Percentiles rank a stretch among this genome's conserved stretches.
phyloP scores from a whole-genome alignment of 30 jellyfish, hydroid and myxozoan genomes.

The Mastigias papua region DNA sequence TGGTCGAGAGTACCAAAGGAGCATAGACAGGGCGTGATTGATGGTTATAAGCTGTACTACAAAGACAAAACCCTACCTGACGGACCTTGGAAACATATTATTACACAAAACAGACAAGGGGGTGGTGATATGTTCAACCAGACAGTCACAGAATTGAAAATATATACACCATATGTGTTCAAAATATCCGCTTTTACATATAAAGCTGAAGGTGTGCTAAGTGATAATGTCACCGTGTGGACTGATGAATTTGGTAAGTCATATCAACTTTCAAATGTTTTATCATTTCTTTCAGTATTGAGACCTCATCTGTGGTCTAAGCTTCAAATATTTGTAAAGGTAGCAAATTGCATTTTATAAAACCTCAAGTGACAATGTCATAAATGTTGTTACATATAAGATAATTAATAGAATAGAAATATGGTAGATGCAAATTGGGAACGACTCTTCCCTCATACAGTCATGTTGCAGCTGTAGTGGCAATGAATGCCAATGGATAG shows the following conservation, averaged over 20 bases:
- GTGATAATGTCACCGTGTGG: slow-evolving; percentile 65
- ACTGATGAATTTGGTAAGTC: slow-evolving; percentile 66
- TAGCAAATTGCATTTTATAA: too few species aligned
- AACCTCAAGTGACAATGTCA: too few species aligned
- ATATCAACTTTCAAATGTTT: too few species aligned
- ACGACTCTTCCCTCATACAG: neutral
- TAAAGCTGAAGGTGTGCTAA: slow-evolving; percentile 37
- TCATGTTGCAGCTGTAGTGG: neutral
- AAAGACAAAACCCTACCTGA: slow-evolving; percentile 35
- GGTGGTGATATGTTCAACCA: slow-evolving; percentile 35
- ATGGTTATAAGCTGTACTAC: slow-evolving; percentile 50
- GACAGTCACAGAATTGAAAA: slow-evolving; percentile 41
- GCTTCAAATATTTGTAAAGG: too few species aligned
- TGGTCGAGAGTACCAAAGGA: slow-evolving; percentile 55
- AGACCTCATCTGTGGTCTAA: too few species aligned
- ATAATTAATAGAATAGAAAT: too few species aligned
- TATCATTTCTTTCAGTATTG: too few species aligned
- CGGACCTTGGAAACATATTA: slow-evolving; percentile 20
- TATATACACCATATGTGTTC: slow-evolving; percentile 50
- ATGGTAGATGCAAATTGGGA: neutral
- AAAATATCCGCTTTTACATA: slow-evolving; percentile 37
- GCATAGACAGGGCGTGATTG: slow-evolving; percentile 43
- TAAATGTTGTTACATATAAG: too few species aligned
- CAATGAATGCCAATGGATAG: too few species aligned
- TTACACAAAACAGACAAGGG: slow-evolving; percentile 1